These are phyloP conservation scores for Merodon equestris DNA, from an alignment of 2,888 invertebrate species.

Conservation along the genomic window DNA sequence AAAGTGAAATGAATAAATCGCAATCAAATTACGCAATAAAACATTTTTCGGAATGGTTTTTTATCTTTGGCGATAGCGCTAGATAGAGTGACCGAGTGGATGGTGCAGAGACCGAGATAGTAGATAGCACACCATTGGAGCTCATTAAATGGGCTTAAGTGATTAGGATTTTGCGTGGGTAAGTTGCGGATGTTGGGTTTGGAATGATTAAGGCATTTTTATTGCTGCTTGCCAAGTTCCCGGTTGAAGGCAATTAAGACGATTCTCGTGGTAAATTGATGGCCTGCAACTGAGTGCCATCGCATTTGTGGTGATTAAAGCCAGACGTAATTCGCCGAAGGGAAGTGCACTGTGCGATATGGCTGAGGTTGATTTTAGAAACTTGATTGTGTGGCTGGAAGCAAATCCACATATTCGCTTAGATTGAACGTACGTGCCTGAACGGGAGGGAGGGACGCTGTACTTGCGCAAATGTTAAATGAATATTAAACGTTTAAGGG, in stretches of 20 bases:
- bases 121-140: conserved; percentile 36
- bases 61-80: conserved; percentile 6
- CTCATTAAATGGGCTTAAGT: conserved; percentile 59
- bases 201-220: conserved; percentile 14
- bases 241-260: conserved; percentile 48
- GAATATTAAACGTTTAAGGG: too few relatives aligned
- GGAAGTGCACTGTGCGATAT: neutral
- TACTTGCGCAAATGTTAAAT: too few relatives aligned
- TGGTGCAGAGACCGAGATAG: conserved; percentile 6
- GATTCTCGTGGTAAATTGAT: conserved; percentile 41
- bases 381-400: conserved; percentile 42
- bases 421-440: too few relatives aligned
- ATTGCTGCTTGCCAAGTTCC: conserved; percentile 31
- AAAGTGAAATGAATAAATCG: conserved; percentile 67
- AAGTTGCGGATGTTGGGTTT: conserved; percentile 17
- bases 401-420: too few relatives aligned
- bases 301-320: conserved; percentile 46
- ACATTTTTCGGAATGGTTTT: conserved; percentile 57
- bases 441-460: too few relatives aligned
- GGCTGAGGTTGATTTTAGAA: conserved; percentile 8
- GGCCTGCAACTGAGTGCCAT: neutral
- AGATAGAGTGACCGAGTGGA: too few relatives aligned
- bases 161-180: conserved; percentile 23
- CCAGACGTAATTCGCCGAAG: neutral
- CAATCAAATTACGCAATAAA: conserved; percentile 67